Conservation (phyloP, 1,140 invertebrate species). For the Armadillidium nasatum region DNA sequence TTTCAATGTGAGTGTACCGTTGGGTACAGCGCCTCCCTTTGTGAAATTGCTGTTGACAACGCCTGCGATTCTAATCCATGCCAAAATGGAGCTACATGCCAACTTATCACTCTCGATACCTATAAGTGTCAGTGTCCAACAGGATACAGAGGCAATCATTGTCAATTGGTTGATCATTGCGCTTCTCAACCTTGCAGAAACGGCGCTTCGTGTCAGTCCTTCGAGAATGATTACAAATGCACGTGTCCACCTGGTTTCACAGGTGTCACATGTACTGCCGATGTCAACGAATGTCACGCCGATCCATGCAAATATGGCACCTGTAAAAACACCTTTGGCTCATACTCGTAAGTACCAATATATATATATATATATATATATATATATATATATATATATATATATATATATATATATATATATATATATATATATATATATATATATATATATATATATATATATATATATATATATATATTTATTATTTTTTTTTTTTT, state of each 20-base stretch:
- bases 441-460: too few species aligned
- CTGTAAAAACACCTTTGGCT: conserved; percentile 82
- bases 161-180: conserved; percentile 82
- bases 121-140: conserved; percentile 77
- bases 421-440: too few species aligned
- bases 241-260: conserved; percentile 79
- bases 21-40: conserved; percentile 85
- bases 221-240: conserved; percentile 70
- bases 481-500: too few species aligned
- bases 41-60: conserved; percentile 83
- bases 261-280: conserved; percentile 75
- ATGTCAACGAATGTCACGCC: conserved; percentile 79
- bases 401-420: too few species aligned
- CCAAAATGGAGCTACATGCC: conserved; percentile 76
- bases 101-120: conserved; percentile 64
- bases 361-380: too few species aligned
- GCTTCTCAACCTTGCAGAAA: conserved; percentile 81
- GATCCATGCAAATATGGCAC: conserved; percentile 71
- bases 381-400: too few species aligned
- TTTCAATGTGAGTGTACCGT: conserved; percentile 81
- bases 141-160: conserved; percentile 73
- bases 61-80: conserved; percentile 85
- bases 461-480: too few species aligned
- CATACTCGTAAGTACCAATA: conserved; percentile 69
- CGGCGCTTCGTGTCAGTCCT: conserved; percentile 72